Percentiles rank a stretch among this genome's conserved stretches.
Evolutionary conservation across 2,888 invertebrate genomes (phyloP).

Genomic region (Aphidoletes aphidimyza): DNA sequence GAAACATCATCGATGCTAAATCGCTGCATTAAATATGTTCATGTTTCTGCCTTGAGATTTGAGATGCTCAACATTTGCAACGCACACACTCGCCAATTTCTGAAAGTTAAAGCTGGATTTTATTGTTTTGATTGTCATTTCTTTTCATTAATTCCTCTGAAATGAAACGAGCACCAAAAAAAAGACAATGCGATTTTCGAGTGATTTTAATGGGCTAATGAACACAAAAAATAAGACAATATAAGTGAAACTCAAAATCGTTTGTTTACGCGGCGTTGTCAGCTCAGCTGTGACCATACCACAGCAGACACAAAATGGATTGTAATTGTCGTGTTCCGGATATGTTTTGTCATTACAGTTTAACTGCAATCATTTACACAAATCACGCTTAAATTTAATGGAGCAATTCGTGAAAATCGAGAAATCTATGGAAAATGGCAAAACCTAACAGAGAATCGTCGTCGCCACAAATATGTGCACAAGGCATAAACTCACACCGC

Average conservation of each 20-base stretch:
- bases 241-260: background rate
- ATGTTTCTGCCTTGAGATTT: no score
- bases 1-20: background rate
- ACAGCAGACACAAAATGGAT: background rate
- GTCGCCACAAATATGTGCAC: no score
- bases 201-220: slow-evolving; percentile 39
- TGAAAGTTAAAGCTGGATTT: no score
- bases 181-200: no score
- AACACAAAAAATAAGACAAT: background rate
- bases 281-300: background rate
- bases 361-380: slow-evolving; percentile 13
- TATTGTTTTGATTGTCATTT: no score
- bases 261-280: background rate
- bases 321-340: background rate
- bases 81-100: no score
- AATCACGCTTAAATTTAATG: background rate
- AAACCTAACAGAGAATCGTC: no score
- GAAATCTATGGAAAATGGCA: background rate
- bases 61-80: no score
- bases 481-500: no score
- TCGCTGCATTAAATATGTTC: background rate
- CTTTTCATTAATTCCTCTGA: no score
- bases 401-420: background rate
- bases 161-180: no score
- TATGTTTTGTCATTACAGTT: slow-evolving; percentile 16